phyloP scores from a whole-genome alignment of 2,113 vertebrate species.

The Hydrochoerus hydrochaeris region DNA sequence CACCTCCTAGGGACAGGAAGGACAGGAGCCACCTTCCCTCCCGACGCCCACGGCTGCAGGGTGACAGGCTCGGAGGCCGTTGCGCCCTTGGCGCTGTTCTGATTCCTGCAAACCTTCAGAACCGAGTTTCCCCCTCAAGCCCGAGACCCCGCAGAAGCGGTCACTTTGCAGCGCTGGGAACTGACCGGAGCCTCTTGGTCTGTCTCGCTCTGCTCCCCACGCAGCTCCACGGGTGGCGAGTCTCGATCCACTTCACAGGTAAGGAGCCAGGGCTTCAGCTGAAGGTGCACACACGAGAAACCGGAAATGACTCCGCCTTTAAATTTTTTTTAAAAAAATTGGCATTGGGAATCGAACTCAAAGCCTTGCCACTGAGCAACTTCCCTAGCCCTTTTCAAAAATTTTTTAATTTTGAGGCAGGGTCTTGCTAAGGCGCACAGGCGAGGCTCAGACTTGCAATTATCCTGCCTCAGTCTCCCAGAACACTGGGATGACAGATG shows the following conservation, averaged over 20 bases:
- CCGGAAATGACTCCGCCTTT: not conserved
- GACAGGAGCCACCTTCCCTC: not conserved
- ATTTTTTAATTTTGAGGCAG: not conserved
- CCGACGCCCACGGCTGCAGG: not conserved
- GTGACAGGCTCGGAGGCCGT: not conserved
- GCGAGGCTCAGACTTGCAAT: not conserved
- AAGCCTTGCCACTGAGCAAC: not conserved
- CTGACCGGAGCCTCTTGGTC: fast-evolving
- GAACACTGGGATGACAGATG: not conserved
- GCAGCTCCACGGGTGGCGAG: fast-evolving
- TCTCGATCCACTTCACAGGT: not conserved
- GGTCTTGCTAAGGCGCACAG: not conserved
- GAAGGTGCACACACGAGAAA: not conserved
- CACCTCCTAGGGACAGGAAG: not conserved
- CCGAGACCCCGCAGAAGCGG: fast-evolving
- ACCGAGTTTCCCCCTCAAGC: not conserved
- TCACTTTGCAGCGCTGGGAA: fast-evolving
- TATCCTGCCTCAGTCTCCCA: not conserved
- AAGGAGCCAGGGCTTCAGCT: not conserved
- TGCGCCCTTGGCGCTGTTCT: not conserved
- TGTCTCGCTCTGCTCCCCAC: fast-evolving
- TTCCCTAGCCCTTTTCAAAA: not conserved
- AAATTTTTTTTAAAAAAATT: not conserved
- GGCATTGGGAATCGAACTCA: not conserved
- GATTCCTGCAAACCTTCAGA: not conserved